These are phyloP conservation scores for Orchestes rusci DNA, from an alignment of 2,888 invertebrate species.

Conservation along the genomic window DNA sequence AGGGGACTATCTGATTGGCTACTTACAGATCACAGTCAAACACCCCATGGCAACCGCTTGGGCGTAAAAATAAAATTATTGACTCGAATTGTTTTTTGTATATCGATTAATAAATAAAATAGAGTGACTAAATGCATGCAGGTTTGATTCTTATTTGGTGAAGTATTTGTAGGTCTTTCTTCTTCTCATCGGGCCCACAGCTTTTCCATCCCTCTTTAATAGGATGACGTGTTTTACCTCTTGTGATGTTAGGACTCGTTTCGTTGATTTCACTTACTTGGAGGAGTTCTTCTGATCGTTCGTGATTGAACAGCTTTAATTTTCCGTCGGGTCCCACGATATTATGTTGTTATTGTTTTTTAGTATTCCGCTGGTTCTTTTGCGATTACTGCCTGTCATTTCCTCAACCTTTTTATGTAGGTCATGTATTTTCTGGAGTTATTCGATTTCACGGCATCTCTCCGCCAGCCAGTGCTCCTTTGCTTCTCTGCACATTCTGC, in stretches of 20 bases:
- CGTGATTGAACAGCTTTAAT: slow-evolving; percentile 1
- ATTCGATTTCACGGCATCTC: slow-evolving; percentile 4
- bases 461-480: slow-evolving; percentile 1
- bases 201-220: not conserved
- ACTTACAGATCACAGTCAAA: no score
- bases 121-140: no score
- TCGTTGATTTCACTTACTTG: slow-evolving; percentile 3
- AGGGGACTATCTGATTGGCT: no score
- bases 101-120: no score
- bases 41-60: no score
- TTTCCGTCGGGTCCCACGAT: not conserved
- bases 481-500: slow-evolving; percentile 7
- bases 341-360: not conserved
- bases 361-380: not conserved
- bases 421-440: slow-evolving; percentile 1
- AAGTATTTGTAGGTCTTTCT: no score
- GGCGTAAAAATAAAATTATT: no score
- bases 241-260: not conserved
- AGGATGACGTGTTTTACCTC: not conserved
- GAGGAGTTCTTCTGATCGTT: not conserved
- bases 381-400: slow-evolving; percentile 5
- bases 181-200: not conserved
- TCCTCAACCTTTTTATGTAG: not conserved
- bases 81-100: no score
- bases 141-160: no score